These are phyloP conservation scores for Polyergus mexicanus DNA, from an alignment of 1,140 invertebrate genomes.

Conservation along the genomic window DNA sequence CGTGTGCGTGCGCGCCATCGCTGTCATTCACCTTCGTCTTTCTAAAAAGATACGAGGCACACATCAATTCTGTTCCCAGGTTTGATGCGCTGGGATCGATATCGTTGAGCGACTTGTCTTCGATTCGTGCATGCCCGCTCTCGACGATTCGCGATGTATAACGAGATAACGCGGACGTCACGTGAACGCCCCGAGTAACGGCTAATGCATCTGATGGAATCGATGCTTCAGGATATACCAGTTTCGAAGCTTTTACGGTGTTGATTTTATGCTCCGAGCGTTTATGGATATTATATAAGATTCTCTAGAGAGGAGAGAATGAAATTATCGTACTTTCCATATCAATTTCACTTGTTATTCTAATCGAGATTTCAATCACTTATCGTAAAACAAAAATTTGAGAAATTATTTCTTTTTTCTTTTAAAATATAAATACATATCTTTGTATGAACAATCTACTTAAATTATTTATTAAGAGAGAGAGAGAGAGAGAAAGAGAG, in stretches of 20 bases:
- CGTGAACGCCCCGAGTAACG: slow-evolving; percentile 71
- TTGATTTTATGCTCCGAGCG: slow-evolving; percentile 20
- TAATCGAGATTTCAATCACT: background rate
- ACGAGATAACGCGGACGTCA: slow-evolving; percentile 71
- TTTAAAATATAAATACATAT: background rate
- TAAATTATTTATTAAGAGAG: background rate
- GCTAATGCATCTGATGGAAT: slow-evolving; percentile 67
- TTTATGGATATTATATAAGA: background rate
- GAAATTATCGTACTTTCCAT: slow-evolving; percentile 6
- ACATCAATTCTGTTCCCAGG: background rate
- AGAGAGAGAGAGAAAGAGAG: no score
- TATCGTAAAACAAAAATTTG: background rate
- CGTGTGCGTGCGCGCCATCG: background rate
- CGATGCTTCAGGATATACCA: slow-evolving; percentile 30
- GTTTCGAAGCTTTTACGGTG: slow-evolving; percentile 8
- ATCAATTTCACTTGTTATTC: background rate
- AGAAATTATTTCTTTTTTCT: background rate
- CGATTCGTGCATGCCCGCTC: background rate
- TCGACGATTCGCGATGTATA: slow-evolving; percentile 23
- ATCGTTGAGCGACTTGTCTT: slow-evolving; percentile 1
- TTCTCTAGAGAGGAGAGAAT: background rate
- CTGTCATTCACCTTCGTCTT: slow-evolving; percentile 54
- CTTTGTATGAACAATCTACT: background rate
- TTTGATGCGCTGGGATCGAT: slow-evolving; percentile 1
- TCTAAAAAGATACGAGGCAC: slow-evolving; percentile 6